Base-by-base conservation (phyloP, 2,797 vertebrate species). In the Gymnoscopelus braueri region DNA sequence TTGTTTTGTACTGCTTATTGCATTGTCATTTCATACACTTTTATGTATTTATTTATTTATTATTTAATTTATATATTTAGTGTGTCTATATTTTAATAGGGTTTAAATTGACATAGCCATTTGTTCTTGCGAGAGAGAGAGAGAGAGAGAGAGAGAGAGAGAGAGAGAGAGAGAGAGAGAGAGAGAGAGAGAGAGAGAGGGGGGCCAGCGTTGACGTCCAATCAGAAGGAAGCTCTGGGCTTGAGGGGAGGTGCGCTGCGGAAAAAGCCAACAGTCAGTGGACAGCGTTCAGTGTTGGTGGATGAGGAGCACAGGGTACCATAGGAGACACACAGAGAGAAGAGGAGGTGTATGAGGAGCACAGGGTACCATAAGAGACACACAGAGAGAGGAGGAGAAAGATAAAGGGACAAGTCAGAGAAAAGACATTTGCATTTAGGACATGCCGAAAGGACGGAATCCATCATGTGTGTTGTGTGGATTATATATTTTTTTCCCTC, bases 231-330 rank as follows among this genome's bases (percentile, higher is more conserved):
- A 73, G 83, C 67, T 79, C 63, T 76, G 82, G 64, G 73, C 67
- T 77, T 86, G 88, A 65, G 75, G 80, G 86, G 87, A 85, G 90
- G 87, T 35, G 83, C 93, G 93, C 95, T 93, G 94, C 93, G 89
- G 94, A 95, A 96, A 96, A 97, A 89, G 94, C 91, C 91, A 90
- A 86, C 71, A 91, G 89, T 94, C 67, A 87, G 93, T 94, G 94
- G 91, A 85, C 86, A 51, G 84, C 88, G 87, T 93, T 94, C 96
- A 97, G 96, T 95, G 90, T 91, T 32, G 76, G 65, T 68, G 63
- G 82, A 71, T 49, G 86, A 94, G 88, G 91, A 93, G 91, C 90
- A 89, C 73, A 68, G 68, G 79, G 80, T 84, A 64, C 80, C 58
- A 57, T 68, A 60, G 15, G 32, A 85, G 23, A 0, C 65, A 80